phyloP scores from a whole-genome alignment of 2,888 invertebrate genomes.

The Xanthia icteritia region DNA sequence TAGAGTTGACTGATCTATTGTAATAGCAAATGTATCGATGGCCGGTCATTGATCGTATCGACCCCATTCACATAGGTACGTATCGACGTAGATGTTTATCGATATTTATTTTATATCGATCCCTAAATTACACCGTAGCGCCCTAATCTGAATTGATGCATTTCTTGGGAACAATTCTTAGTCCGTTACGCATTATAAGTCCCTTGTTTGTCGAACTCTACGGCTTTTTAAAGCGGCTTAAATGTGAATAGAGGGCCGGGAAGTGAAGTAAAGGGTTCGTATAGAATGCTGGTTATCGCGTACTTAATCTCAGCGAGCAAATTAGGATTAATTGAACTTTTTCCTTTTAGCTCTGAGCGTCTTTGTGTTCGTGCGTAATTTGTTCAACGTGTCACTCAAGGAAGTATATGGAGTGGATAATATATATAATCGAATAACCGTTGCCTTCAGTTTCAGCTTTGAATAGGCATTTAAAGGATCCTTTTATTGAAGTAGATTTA shows the following conservation, averaged over 20 bases:
- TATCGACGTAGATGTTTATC: constrained; percentile 69
- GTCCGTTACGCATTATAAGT: constrained; percentile 86
- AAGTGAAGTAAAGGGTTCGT: constrained; percentile 87
- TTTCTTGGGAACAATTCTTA: constrained; percentile 82
- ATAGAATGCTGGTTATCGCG: constrained; percentile 86
- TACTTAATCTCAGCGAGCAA: constrained; percentile 88
- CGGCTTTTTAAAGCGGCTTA: constrained; percentile 89
- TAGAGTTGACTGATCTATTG: constrained; percentile 80
- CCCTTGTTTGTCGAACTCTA: constrained; percentile 87
- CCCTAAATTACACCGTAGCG: constrained; percentile 62
- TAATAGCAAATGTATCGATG: constrained; percentile 67
- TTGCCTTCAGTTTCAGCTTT: constrained; percentile 49
- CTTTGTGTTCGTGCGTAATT: constrained; percentile 86
- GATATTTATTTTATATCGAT: constrained; percentile 70
- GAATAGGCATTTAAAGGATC: constrained; percentile 40
- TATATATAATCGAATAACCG: constrained; percentile 52
- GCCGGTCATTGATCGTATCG: constrained; percentile 68
- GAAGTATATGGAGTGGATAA: constrained; percentile 79
- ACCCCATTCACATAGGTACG: constrained; percentile 46
- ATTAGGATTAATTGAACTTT: constrained; percentile 90
- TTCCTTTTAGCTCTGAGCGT: constrained; percentile 84
- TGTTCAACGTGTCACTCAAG: constrained; percentile 81
- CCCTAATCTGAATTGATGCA: constrained; percentile 78
- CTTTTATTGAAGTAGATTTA: constrained; percentile 37
- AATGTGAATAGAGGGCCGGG: constrained; percentile 82